A percentile compares a stretch with the other conserved stretches of the same genome.
Conservation (phyloP, 2,797 vertebrate genomes). For the Scyliorhinus canicula region DNA sequence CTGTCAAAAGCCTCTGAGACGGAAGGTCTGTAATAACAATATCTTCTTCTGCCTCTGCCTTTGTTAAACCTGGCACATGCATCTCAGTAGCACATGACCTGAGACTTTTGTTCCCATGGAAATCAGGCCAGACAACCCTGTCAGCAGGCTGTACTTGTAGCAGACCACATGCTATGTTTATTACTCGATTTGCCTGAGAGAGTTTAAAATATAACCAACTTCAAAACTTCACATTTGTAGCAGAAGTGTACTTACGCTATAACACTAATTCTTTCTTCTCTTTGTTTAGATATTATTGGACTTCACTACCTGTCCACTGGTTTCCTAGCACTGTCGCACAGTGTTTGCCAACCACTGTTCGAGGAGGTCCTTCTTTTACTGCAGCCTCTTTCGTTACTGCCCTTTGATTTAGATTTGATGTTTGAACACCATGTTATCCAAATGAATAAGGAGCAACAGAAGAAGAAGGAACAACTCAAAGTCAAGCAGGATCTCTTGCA, state of each 20-base stretch:
- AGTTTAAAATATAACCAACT: background rate
- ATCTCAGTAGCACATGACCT: background rate
- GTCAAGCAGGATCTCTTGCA: slow-evolving; percentile 71
- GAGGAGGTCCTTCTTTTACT: slow-evolving; percentile 88
- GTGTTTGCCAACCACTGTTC: slow-evolving; percentile 74
- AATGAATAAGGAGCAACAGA: slow-evolving; percentile 76
- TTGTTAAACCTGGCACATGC: background rate
- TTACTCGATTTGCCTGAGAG: background rate
- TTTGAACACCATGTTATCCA: slow-evolving; percentile 84
- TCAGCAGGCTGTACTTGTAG: background rate
- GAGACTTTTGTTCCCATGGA: background rate
- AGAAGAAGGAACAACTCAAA: slow-evolving; percentile 81
- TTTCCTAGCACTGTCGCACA: slow-evolving; percentile 79
- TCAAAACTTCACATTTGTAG: background rate
- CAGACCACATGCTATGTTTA: background rate
- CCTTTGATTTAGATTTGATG: slow-evolving; percentile 87
- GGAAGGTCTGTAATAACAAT: background rate
- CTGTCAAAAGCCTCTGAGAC: background rate
- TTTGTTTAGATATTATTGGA: slow-evolving; percentile 68
- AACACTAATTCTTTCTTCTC: slow-evolving; percentile 17
- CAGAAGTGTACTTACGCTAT: too few relatives aligned
- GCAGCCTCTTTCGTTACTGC: slow-evolving; percentile 87
- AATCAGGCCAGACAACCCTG: too few relatives aligned
- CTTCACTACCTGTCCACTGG: slow-evolving; percentile 83
- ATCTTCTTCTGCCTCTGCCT: background rate